Percentiles rank a stretch among this genome's conserved stretches.
phyloP scores from a whole-genome alignment of 2,888 invertebrate genomes.

The Drosophila paranaensis region DNA sequence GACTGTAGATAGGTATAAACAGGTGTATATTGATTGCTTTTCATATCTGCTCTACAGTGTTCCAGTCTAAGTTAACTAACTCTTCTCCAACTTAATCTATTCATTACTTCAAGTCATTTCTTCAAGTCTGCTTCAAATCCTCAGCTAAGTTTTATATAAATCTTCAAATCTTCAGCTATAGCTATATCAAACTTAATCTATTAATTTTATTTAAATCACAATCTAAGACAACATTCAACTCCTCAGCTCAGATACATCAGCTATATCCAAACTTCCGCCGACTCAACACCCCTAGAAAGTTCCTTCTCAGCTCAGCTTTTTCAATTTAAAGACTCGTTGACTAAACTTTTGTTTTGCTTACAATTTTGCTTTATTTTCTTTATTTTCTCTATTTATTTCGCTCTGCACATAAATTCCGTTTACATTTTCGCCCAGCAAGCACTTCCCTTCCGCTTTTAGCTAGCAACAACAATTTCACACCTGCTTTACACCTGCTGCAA shows the following conservation, averaged over 20 bases:
- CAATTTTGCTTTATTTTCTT: neutral
- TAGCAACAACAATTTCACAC: slow-evolving; percentile 30
- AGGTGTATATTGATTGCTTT: no score
- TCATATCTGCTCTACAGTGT: no score
- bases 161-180: no score
- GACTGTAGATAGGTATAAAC: no score
- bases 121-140: neutral
- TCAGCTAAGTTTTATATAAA: no score
- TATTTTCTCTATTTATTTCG: neutral
- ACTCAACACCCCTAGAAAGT: neutral
- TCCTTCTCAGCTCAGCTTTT: slow-evolving; percentile 1
- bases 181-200: no score
- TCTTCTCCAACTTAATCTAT: neutral
- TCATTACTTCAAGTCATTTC: neutral
- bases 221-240: neutral
- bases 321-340: neutral
- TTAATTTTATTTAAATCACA: no score
- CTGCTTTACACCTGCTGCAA: slow-evolving; percentile 26
- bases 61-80: no score
- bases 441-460: neutral
- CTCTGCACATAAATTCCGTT: slow-evolving; percentile 6
- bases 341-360: neutral
- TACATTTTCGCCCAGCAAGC: slow-evolving; percentile 2
- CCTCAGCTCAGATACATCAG: neutral
- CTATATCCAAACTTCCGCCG: neutral